Base-by-base conservation (phyloP, 2,888 invertebrate species). In the Eurytoma adleriae region DNA sequence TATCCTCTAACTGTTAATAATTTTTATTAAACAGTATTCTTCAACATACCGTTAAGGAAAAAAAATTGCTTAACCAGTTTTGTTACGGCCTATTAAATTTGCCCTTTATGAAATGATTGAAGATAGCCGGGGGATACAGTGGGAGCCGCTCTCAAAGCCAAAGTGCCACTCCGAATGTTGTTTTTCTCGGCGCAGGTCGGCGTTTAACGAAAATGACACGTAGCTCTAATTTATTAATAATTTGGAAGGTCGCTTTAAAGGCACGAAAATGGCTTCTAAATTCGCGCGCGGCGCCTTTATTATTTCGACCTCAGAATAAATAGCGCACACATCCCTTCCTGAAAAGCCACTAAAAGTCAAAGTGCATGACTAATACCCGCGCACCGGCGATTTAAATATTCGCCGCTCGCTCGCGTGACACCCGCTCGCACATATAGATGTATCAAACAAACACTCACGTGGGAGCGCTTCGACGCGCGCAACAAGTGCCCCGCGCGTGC, bases 291-390 rank as follows among this genome's bases (percentile, higher is more conserved):
- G n/a, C 14, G 40, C 74, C 66, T 76, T 69, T 40, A 56, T 64
- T 20, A 70, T 70, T 64, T 56, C 24, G 62, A 70, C 77, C 70
- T 77, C 64, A 70, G 56, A 56, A 64, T 64, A 57, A 77, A 77
- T 52, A 57, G 24, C 59, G 18, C 27, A 70, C 54, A 20, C 18
- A 66, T 40, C 40, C 40, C 40, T 40, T 40, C 40, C 50, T 57
- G 57, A 77, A 77, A 76, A 70, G 16, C 59, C 14, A 48, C 62
- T 69, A 77, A 77, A 77, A 64, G 77, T 70, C 77, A 77, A 62
- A 62, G 69, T 54, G 69, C 69, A 69, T 69, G 77, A 77, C 70
- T 70, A 77, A 77, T 69, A 24, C 12, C n/a, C 68, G 7, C 64
- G 40, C 5, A 40, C 40, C 40, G 40, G 40, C 40, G n/a, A 70